Percentiles rank a stretch among this genome's conserved stretches.
Evolutionary conservation across 1,140 invertebrate genomes (phyloP).

Genomic region (Phenacoccus solenopsis): DNA sequence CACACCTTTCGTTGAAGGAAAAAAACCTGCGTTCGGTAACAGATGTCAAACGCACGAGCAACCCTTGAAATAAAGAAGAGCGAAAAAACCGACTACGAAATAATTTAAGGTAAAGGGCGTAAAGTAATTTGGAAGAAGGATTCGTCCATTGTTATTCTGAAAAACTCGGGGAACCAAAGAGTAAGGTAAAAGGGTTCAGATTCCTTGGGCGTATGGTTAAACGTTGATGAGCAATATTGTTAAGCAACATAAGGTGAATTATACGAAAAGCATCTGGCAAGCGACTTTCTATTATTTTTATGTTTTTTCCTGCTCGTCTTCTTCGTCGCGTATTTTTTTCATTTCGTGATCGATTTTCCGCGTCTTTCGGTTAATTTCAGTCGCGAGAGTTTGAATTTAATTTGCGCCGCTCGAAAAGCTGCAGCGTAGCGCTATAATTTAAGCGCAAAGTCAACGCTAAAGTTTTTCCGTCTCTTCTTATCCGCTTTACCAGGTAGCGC

Average conservation of each 20-base stretch:
- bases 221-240: slow-evolving; percentile 1
- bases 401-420: too few species aligned
- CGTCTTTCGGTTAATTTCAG: too few species aligned
- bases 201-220: neutral
- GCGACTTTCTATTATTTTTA: neutral
- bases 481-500: too few species aligned
- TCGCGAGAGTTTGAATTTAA: too few species aligned
- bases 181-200: slow-evolving; percentile 1
- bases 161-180: neutral
- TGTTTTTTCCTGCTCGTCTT: neutral
- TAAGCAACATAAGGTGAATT: slow-evolving; percentile 2
- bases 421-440: too few species aligned
- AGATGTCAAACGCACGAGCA: slow-evolving; percentile 1
- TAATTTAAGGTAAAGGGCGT: neutral
- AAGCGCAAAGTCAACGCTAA: too few species aligned
- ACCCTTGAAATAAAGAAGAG: neutral
- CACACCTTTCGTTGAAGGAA: neutral
- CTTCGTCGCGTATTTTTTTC: neutral
- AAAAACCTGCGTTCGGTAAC: neutral
- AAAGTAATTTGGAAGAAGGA: slow-evolving; percentile 2
- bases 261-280: neutral
- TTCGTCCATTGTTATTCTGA: neutral
- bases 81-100: neutral
- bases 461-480: too few species aligned
- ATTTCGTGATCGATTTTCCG: neutral